Percentiles rank a stretch among this genome's conserved stretches.
Evolutionary conservation across 2,888 invertebrate species (phyloP).

Genomic region (Zaprionus lineosus): DNA sequence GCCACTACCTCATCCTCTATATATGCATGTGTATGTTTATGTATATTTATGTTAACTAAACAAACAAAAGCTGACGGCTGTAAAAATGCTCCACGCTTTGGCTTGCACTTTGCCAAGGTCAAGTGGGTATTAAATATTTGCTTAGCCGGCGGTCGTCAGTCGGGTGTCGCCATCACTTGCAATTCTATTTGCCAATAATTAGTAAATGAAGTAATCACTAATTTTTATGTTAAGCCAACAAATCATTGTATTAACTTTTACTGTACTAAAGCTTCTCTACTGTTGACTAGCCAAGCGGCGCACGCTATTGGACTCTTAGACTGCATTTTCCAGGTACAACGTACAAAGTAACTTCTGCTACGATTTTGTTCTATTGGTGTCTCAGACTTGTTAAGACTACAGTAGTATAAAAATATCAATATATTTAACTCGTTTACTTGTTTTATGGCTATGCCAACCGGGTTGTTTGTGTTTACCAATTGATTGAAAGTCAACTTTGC

Average conservation of each 20-base stretch:
- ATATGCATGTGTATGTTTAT: slow-evolving; percentile 7
- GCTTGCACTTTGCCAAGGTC: slow-evolving; percentile 63
- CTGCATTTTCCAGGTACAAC: slow-evolving; percentile 23
- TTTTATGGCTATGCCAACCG: slow-evolving; percentile 31
- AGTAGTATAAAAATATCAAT: slow-evolving; percentile 12
- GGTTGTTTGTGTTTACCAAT: slow-evolving; percentile 36
- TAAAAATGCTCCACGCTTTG: slow-evolving; percentile 6
- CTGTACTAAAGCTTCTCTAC: slow-evolving; percentile 33
- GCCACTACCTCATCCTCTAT: not conserved
- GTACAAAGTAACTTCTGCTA: not conserved
- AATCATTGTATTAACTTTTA: slow-evolving; percentile 50
- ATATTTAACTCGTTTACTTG: too few species aligned
- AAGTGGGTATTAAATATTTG: slow-evolving; percentile 63
- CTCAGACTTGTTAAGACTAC: too few species aligned
- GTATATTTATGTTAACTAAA: slow-evolving; percentile 40
- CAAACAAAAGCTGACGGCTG: slow-evolving; percentile 37
- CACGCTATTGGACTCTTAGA: slow-evolving; percentile 9
- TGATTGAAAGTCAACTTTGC: slow-evolving; percentile 13
- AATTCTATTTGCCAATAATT: slow-evolving; percentile 65
- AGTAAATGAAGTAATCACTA: slow-evolving; percentile 65
- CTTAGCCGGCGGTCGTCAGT: slow-evolving; percentile 13
- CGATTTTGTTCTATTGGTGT: not conserved
- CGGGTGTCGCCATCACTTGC: slow-evolving; percentile 29
- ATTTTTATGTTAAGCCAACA: slow-evolving; percentile 62
- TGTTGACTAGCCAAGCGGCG: slow-evolving; percentile 33